Base-by-base conservation (phyloP, 2,113 vertebrate genomes). In the Recurvirostra avosetta region DNA sequence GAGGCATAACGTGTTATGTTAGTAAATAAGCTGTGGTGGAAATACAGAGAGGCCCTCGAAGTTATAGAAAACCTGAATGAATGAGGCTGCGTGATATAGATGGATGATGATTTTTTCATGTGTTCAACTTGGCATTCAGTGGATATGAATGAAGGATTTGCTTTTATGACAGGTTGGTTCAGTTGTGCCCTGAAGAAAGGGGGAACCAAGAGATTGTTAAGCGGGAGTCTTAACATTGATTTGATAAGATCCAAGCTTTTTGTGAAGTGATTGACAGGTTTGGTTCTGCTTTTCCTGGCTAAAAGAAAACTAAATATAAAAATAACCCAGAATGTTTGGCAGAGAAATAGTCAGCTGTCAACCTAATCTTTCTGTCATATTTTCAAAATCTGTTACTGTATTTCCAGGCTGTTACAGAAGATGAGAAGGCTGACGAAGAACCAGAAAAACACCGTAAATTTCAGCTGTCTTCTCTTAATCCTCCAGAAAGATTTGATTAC, bases 401-500 rank as follows among this genome's bases (percentile, higher is more conserved):
- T 97, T 94, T 98, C 47, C 85, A 98, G 98, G 80, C 91, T 90
- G 67, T 55, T 95, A 55, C 47, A 68, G 89, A 96, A 92, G 97
- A 98, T 20, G 91, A 97, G 63, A 96, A 89, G 36, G 45, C 94
- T 29, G 94, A 94, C 63, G 82, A 87, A 72, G 94, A 98, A 94
- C 92, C 94, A 71, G 94, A 97, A 93, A 98, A 98, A 76, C 96
- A 96, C 3, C 98, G 98, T 61, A 98, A 98, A 95, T 99, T 99
- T 96, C 99, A 99, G 97, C 96, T 99, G 81, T 99, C 99, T 79
- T 99, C 99, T 47, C 98, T 99, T 96, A 99, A 98, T 97, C 99
- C 99, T 92, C 99, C 99, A 97, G 99, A 99, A 90, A 98, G 99
- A 97, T 98, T 99, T 67, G 99, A 99, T 97, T 99, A 99, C 98